Base-by-base conservation (phyloP, 2,113 vertebrate species). In the Crotalus viridis region DNA sequence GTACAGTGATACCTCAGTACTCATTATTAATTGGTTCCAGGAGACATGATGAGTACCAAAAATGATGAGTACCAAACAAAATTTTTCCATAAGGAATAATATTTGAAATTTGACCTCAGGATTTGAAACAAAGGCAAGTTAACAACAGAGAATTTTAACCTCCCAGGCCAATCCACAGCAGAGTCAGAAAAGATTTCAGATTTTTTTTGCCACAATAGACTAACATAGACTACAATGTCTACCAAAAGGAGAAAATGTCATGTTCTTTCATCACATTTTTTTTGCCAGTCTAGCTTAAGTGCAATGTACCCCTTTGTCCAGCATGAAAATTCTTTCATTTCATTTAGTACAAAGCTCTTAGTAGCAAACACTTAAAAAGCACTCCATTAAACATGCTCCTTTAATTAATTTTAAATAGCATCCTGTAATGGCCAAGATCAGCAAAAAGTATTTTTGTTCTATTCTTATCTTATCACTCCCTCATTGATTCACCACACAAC, bases 231-330 rank as follows among this genome's bases (percentile, higher is more conserved):
- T 9, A 81, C 17, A 81, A 81, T 7, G 3, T 81, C 15, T 81
- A 81, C 33, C 15, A 39, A 43, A 81, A 81, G 10, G 15, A 81
- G 33, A 81, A 81, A 39, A 81, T 9, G 33, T 39, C 17, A 81
- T 81, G 17, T 21, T 43, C 33, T 81, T 81, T 39, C 69, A 33
- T 81, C 33, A 33, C 74, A 81, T 81, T 69, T 69, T 69, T 64
- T 69, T 69, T 69, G 96, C 97, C 94, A 94, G 93, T 96, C 94
- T 95, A 1, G 54, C 9, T 12, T 85, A 95, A 94, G 64, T 48
- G 94, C 88, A 94, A 59, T 87, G 89, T 28, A 96, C 89, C 74
- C 90, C 94, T 91, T n/a, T 96, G 95, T 93, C 95, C 92, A 69
- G 93, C 90, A 95, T 87, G 22, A 89, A 96, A 96, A 94, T 88